These are phyloP conservation scores for Bombyx mori DNA, from an alignment of 1,140 invertebrate genomes.

Conservation along the genomic window DNA sequence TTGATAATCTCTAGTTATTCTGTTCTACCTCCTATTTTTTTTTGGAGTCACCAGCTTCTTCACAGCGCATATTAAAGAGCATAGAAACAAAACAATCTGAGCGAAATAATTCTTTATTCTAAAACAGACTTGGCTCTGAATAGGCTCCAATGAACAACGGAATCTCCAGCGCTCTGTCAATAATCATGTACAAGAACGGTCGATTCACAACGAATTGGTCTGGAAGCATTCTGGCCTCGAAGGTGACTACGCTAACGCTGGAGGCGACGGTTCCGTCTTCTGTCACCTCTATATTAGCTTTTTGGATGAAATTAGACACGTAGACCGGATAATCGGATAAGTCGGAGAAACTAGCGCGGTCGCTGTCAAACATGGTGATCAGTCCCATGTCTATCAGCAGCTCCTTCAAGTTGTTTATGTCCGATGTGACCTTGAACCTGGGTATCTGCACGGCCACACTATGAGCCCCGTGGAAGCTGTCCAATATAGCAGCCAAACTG, in stretches of 20 bases:
- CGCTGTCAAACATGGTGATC: conserved; percentile 72
- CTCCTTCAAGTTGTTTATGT: conserved; percentile 71
- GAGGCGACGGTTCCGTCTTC: conserved; percentile 80
- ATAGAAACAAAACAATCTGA: no score
- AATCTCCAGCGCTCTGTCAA: conserved; percentile 53
- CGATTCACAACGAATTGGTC: conserved; percentile 53
- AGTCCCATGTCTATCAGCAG: conserved; percentile 76
- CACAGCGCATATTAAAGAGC: no score
- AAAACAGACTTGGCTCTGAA: conserved; percentile 30
- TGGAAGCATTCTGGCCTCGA: conserved; percentile 43
- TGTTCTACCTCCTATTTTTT: no score
- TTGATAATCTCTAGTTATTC: no score
- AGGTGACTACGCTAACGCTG: conserved; percentile 70
- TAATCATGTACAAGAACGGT: conserved; percentile 69
- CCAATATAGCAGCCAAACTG: conserved; percentile 65
- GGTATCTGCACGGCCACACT: conserved; percentile 74
- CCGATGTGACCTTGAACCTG: conserved; percentile 75
- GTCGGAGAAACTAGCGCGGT: conserved; percentile 74
- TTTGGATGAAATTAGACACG: conserved; percentile 75
- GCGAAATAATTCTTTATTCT: background rate
- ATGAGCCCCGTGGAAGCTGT: conserved; percentile 36
- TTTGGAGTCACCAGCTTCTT: no score
- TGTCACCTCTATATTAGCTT: conserved; percentile 80
- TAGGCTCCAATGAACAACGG: conserved; percentile 67
- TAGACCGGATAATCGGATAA: conserved; percentile 68